A percentile compares a stretch with the other conserved stretches of the same genome.
These are phyloP conservation scores for Pachypeltis micranthus DNA, from an alignment of 1,140 invertebrate species.

Conservation along the genomic window DNA sequence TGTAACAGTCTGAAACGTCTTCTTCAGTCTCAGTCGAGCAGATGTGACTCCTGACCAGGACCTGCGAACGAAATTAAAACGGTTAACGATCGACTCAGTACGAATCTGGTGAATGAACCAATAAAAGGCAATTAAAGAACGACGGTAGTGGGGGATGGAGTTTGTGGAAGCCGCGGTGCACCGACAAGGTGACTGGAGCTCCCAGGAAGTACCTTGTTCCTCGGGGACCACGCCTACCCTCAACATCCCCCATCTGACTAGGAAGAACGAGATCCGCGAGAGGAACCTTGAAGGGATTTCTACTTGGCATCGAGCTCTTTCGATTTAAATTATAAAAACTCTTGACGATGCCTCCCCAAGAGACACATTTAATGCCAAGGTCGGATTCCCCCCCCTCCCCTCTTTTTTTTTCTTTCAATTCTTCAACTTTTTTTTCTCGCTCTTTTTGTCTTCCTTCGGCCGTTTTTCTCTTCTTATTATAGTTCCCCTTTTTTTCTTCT, in stretches of 20 bases:
- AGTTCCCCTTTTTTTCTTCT: too few relatives aligned
- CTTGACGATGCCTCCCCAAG: background rate
- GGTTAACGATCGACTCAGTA: too few relatives aligned
- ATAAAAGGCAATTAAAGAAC: too few relatives aligned
- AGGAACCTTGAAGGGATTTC: background rate
- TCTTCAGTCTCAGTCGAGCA: background rate
- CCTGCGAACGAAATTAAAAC: background rate
- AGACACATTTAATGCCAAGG: slow-evolving; percentile 6
- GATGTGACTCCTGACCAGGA: background rate
- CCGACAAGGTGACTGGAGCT: too few relatives aligned
- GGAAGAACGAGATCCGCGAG: background rate
- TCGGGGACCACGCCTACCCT: background rate
- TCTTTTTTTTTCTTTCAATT: too few relatives aligned
- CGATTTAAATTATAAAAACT: slow-evolving; percentile 9
- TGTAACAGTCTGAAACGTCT: background rate
- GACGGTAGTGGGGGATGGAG: too few relatives aligned
- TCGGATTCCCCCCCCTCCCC: background rate
- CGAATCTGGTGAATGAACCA: too few relatives aligned
- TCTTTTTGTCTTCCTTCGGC: too few relatives aligned
- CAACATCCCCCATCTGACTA: background rate
- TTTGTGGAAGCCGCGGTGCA: too few relatives aligned
- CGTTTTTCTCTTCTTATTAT: too few relatives aligned
- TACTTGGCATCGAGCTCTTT: slow-evolving; percentile 3
- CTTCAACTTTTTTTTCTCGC: too few relatives aligned
- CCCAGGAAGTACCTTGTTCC: slow-evolving; percentile 3